Percentiles rank a stretch among this genome's conserved stretches.
Conservation (phyloP, 30 jellyfish, hydroid and myxozoan species). For the Nemopilema nomurai region DNA sequence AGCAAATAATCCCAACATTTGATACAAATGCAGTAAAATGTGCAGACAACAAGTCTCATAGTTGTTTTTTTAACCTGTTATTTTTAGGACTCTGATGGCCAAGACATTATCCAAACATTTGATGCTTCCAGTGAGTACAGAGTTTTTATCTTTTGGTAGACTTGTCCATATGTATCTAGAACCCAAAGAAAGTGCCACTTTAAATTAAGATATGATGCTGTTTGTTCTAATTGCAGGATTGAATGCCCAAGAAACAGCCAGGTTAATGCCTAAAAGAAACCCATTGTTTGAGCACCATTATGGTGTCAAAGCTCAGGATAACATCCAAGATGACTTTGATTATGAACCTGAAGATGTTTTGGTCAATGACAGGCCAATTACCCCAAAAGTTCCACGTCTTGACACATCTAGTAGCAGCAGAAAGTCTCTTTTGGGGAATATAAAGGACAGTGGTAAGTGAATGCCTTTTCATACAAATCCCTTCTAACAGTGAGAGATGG, state of each 20-base stretch:
- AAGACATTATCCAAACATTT: not conserved
- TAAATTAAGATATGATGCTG: not conserved
- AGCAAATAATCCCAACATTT: too few species aligned
- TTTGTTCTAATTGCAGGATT: not conserved
- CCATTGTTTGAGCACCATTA: slow-evolving; percentile 1
- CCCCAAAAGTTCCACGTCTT: slow-evolving; percentile 44
- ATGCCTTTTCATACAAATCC: too few species aligned
- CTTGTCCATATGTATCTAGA: not conserved
- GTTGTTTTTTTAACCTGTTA: too few species aligned
- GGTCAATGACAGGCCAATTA: slow-evolving; percentile 21
- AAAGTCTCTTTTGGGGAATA: slow-evolving; percentile 24
- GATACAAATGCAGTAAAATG: too few species aligned
- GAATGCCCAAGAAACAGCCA: not conserved
- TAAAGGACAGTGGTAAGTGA: slow-evolving; percentile 63
- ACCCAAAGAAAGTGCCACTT: not conserved
- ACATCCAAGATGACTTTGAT: slow-evolving; percentile 31
- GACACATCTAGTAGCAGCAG: slow-evolving; percentile 36
- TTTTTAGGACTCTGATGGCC: not conserved
- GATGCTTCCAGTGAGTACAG: not conserved
- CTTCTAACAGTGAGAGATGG: not conserved
- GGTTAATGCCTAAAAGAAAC: not conserved
- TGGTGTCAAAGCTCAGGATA: not conserved
- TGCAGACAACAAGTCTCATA: not conserved
- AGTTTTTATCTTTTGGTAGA: not conserved
- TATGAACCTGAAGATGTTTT: slow-evolving; percentile 34